Evolutionary conservation across 2,797 vertebrate genomes (phyloP), one percentile per base, ranked within the genome.

Genomic region (Etheostoma perlongum): DNA sequence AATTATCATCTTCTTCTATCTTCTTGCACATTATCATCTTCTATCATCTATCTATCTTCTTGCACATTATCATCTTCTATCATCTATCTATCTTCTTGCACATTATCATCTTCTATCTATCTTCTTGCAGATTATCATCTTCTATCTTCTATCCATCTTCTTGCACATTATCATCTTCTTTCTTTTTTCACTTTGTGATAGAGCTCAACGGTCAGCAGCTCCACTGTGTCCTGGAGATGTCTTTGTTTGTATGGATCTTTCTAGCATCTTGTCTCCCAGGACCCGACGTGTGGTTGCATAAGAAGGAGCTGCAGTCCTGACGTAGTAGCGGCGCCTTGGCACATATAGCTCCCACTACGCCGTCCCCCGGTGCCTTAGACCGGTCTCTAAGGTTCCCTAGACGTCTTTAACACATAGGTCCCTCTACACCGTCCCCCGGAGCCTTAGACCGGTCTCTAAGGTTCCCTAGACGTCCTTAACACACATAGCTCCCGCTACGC

Each of bases 151-250:
- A 25, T 25, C 25, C 2, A 25, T 25, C 25, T 25, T 25, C 25
- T 25, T 25, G 25, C 25, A 25, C 25, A 2, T 25, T 25, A 36
- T 36, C 30, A 36, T 36, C 33, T 30, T 19, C 30, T 47, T 5
- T 48, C 27, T 44, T 18, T 36, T 61, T 57, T 40, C 27, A 69
- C n/a, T 36, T 60, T 36, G 25, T 68, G 21, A 53, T 57, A 52
- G 44, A 74, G 10, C 40, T 72, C 2, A 8, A 25, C 11, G 1
- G 19, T 46, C 18, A 33, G 25, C 52, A 5, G 21, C 6, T 36
- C 33, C 54, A 48, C 44, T 36, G 54, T 21, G 4, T 67, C 70
- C 33, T 21, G 44, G 18, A 67, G 44, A 15, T 36, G 4, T 2
- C 36, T 52, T 72, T 21, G 21, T 48, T 21, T 13, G 19, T 14